These are phyloP conservation scores for Perognathus longimembris DNA, from an alignment of 2,113 vertebrate genomes.

Conservation along the genomic window DNA sequence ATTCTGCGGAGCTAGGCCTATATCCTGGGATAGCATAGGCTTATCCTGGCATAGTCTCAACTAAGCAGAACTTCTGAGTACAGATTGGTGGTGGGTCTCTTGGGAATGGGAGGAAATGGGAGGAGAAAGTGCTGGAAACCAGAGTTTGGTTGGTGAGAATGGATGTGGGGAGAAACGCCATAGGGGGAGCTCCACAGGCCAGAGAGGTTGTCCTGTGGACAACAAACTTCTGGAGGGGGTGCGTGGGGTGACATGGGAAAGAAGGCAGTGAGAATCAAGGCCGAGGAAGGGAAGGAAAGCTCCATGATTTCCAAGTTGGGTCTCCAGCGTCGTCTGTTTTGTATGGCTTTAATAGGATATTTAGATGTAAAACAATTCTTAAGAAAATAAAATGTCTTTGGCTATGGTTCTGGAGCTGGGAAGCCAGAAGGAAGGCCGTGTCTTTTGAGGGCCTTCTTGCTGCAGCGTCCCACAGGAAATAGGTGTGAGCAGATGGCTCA, in stretches of 20 bases:
- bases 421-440: background rate
- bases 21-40: background rate
- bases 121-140: background rate
- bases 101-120: background rate
- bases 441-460: background rate
- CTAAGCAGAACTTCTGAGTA: background rate
- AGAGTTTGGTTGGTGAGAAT: background rate
- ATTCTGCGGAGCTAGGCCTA: background rate
- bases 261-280: background rate
- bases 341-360: background rate
- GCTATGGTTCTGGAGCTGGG: background rate
- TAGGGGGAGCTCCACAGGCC: accelerated
- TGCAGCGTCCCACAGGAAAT: too few relatives aligned
- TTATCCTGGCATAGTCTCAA: too few relatives aligned
- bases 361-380: background rate
- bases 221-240: background rate
- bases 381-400: background rate
- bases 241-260: background rate
- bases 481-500: background rate
- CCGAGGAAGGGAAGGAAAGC: background rate
- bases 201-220: background rate
- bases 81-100: background rate
- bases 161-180: background rate
- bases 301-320: background rate
- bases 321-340: background rate